Percentiles rank a stretch among this genome's conserved stretches.
phyloP scores from a whole-genome alignment of 2,888 invertebrate genomes.

The Brachynemurus nebulosus region DNA sequence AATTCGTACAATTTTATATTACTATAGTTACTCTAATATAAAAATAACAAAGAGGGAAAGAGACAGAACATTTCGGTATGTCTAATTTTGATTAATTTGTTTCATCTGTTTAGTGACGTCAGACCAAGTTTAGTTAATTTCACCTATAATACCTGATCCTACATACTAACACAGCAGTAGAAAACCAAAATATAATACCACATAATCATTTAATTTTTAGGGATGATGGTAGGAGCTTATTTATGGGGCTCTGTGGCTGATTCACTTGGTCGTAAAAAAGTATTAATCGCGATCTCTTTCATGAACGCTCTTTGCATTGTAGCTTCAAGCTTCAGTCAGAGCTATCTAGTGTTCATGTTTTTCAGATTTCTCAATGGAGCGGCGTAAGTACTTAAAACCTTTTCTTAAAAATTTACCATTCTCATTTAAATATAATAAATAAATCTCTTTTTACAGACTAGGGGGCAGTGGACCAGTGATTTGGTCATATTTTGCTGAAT shows the following conservation, averaged over 20 bases:
- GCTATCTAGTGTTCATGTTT: conserved; percentile 76
- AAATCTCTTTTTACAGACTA: conserved; percentile 39
- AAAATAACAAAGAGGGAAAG: too few relatives aligned
- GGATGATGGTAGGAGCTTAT: conserved; percentile 92
- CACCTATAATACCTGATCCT: too few relatives aligned
- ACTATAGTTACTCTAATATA: too few relatives aligned
- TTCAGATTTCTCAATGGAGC: conserved; percentile 86
- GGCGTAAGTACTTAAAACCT: conserved; percentile 58
- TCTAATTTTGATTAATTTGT: too few relatives aligned
- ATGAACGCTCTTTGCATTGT: conserved; percentile 84
- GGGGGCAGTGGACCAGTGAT: conserved; percentile 86
- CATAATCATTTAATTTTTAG: conserved; percentile 25
- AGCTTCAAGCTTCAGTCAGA: conserved; percentile 80
- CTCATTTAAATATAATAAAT: not conserved
- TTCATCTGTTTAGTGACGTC: too few relatives aligned
- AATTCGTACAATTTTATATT: too few relatives aligned
- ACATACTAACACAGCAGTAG: too few relatives aligned
- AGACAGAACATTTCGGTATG: too few relatives aligned
- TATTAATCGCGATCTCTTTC: conserved; percentile 77
- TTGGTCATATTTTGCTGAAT: conserved; percentile 92
- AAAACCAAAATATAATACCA: too few relatives aligned
- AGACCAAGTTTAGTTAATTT: too few relatives aligned
- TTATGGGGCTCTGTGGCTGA: conserved; percentile 88
- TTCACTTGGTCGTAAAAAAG: conserved; percentile 72
- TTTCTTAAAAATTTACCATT: not conserved